Conservation (phyloP, 2,797 vertebrate genomes). For the Sphaeramia orbicularis region DNA sequence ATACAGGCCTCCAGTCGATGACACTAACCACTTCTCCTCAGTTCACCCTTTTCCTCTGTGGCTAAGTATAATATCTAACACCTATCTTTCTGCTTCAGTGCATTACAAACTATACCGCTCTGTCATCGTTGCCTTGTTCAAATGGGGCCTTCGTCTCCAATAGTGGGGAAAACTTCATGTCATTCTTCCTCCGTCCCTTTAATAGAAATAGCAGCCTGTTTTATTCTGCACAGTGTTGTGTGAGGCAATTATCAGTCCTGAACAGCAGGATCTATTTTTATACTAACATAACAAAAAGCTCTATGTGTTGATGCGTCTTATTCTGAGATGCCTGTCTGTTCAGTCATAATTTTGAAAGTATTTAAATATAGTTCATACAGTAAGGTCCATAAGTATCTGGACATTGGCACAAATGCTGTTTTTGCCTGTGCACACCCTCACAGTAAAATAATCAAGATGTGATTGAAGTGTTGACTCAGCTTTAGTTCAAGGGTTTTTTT, state of each 20-base stretch:
- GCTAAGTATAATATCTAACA: background rate
- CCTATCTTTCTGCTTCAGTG: background rate
- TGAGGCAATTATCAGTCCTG: conserved; percentile 3
- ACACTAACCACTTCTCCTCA: conserved; percentile 2
- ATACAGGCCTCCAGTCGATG: background rate
- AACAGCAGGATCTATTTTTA: conserved; percentile 33
- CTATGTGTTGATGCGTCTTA: conserved; percentile 2
- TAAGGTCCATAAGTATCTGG: no score
- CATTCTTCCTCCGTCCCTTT: background rate
- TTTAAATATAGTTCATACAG: no score
- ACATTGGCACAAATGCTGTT: no score
- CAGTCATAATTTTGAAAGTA: no score
- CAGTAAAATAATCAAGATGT: no score
- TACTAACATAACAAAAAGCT: conserved; percentile 7
- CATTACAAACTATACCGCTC: background rate
- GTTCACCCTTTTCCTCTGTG: conserved; percentile 1
- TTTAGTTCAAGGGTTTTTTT: no score
- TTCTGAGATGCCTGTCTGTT: background rate
- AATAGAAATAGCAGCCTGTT: background rate
- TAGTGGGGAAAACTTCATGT: conserved; percentile 2
- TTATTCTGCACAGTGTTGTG: conserved; percentile 2
- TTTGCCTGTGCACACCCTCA: no score
- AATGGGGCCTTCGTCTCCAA: background rate
- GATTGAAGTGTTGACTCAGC: no score
- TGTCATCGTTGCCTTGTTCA: background rate